Percentiles rank a stretch among this genome's conserved stretches.
These are phyloP conservation scores for Microtus ochrogaster DNA, from an alignment of 2,113 vertebrate species.

Conservation along the genomic window DNA sequence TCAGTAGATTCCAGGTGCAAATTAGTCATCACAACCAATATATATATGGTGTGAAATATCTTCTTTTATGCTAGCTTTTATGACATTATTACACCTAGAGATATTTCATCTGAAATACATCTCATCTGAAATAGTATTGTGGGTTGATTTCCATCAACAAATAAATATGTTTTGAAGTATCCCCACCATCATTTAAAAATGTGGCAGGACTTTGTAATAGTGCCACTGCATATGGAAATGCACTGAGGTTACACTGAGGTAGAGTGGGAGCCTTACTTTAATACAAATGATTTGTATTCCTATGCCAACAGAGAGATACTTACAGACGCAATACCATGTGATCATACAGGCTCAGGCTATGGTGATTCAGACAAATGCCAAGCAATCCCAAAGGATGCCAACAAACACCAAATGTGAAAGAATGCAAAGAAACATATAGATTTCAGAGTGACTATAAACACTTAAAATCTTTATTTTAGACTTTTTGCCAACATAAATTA, in stretches of 20 bases:
- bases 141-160: not conserved
- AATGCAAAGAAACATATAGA: not conserved
- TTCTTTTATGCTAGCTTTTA: not conserved
- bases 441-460: not conserved
- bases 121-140: not conserved
- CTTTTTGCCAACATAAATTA: not conserved
- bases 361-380: not conserved
- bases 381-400: not conserved
- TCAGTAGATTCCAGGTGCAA: not conserved
- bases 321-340: not conserved
- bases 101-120: not conserved
- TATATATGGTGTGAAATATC: not conserved
- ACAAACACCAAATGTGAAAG: not conserved
- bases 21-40: not conserved
- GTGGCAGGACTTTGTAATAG: not conserved
- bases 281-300: no score
- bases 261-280: not conserved
- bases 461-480: not conserved
- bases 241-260: not conserved
- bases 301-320: no score
- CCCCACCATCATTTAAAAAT: not conserved
- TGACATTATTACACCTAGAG: not conserved
- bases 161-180: not conserved
- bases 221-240: not conserved
- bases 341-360: not conserved